These are phyloP conservation scores for Scolopax mira DNA, from an alignment of 2,113 vertebrate species.

Conservation along the genomic window DNA sequence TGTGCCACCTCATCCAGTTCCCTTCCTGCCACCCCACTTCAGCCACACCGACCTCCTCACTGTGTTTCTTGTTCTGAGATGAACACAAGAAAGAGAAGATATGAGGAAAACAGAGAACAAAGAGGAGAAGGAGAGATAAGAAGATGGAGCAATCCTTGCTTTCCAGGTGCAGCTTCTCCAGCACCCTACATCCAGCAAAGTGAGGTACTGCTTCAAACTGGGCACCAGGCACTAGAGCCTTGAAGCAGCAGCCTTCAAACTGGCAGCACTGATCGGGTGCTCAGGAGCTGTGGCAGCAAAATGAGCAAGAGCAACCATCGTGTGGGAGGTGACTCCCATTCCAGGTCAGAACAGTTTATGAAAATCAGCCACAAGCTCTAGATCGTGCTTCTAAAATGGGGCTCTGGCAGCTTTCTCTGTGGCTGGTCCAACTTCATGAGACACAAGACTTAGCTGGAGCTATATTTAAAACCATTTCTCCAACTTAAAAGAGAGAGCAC, in stretches of 20 bases:
- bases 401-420: background rate
- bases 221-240: background rate
- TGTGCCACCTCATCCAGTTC: background rate
- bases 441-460: background rate
- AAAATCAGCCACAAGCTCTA: background rate
- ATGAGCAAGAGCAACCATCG: background rate
- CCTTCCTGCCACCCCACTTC: background rate
- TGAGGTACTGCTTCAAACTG: background rate
- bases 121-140: background rate
- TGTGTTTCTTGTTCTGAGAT: background rate
- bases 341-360: background rate
- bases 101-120: background rate
- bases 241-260: background rate
- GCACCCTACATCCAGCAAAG: too few species aligned
- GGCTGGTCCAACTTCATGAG: background rate
- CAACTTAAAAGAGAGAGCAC: background rate
- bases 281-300: background rate
- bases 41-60: background rate
- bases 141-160: background rate
- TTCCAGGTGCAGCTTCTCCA: background rate
- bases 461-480: background rate
- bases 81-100: background rate
- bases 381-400: background rate
- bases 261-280: fast-evolving
- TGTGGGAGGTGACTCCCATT: background rate